phyloP scores from a whole-genome alignment of 2,113 vertebrate species.

The Hydropotes inermis region DNA sequence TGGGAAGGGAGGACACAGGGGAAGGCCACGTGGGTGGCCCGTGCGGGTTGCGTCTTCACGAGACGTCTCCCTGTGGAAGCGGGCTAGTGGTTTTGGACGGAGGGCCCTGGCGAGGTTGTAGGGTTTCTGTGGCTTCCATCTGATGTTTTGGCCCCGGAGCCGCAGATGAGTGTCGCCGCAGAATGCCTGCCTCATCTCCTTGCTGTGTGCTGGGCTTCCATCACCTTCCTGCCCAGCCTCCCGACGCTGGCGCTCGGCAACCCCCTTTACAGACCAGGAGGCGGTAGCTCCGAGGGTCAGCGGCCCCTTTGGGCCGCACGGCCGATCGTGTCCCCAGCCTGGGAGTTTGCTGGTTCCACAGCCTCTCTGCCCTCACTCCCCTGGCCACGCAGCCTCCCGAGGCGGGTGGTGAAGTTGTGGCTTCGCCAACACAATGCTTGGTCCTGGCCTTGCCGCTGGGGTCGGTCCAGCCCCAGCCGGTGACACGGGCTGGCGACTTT shows the following conservation, averaged over 20 bases:
- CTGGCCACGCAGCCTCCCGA: background rate
- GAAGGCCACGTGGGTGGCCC: accelerated
- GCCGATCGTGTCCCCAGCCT: background rate
- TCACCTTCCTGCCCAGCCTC: background rate
- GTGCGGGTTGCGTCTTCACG: accelerated
- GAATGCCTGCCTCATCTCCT: accelerated
- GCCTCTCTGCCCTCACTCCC: background rate
- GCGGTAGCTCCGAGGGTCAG: background rate
- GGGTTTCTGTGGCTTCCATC: background rate
- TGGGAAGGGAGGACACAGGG: accelerated
- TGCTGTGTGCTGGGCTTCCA: accelerated
- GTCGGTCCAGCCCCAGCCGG: accelerated
- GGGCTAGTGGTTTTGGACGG: too few relatives aligned
- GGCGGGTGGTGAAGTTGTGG: background rate
- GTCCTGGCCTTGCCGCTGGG: accelerated
- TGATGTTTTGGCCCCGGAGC: background rate
- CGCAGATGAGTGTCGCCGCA: accelerated
- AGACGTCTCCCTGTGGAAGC: accelerated
- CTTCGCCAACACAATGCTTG: background rate
- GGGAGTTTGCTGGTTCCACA: background rate
- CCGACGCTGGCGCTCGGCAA: accelerated
- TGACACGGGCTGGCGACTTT: background rate
- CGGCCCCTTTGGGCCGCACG: accelerated
- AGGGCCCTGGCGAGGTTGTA: background rate
- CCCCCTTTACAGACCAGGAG: background rate